Conservation (phyloP, 2,797 vertebrate species). For the Micromesistius poutassou region DNA sequence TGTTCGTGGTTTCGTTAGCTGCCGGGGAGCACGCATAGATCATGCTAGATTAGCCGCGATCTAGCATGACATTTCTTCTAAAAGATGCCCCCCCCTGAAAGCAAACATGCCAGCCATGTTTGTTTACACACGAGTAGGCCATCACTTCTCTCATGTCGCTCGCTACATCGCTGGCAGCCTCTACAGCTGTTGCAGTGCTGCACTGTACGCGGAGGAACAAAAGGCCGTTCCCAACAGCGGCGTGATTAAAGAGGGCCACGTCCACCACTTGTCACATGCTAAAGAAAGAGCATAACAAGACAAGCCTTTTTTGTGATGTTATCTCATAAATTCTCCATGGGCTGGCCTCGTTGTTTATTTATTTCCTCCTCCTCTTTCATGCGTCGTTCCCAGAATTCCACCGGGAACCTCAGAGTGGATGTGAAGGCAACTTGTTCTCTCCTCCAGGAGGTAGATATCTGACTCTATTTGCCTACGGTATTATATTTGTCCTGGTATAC, state of each 20-base stretch:
- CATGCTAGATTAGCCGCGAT: constrained; percentile 43
- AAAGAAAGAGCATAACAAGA: background rate
- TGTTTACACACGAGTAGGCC: constrained; percentile 64
- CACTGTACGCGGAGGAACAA: background rate
- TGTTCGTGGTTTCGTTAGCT: constrained; percentile 34
- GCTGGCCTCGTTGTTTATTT: background rate
- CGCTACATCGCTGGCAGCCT: constrained; percentile 24
- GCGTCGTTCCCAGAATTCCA: background rate
- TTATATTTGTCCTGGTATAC: background rate
- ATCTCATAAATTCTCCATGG: background rate
- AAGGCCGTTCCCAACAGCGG: background rate
- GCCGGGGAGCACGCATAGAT: constrained; percentile 51
- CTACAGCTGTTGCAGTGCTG: constrained; percentile 43
- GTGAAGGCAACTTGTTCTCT: background rate
- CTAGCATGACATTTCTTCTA: constrained; percentile 58
- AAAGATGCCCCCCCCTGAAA: constrained; percentile 41
- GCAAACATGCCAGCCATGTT: constrained; percentile 55
- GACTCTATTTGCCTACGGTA: background rate
- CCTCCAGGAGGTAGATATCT: background rate
- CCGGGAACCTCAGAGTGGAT: background rate
- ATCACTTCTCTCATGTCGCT: constrained; percentile 45
- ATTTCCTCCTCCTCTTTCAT: background rate
- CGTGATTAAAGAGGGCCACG: background rate
- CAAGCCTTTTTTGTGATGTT: background rate
- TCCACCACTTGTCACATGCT: background rate